Evolutionary conservation across 2,797 vertebrate genomes (phyloP).

Genomic region (Arctocebus calabarensis): DNA sequence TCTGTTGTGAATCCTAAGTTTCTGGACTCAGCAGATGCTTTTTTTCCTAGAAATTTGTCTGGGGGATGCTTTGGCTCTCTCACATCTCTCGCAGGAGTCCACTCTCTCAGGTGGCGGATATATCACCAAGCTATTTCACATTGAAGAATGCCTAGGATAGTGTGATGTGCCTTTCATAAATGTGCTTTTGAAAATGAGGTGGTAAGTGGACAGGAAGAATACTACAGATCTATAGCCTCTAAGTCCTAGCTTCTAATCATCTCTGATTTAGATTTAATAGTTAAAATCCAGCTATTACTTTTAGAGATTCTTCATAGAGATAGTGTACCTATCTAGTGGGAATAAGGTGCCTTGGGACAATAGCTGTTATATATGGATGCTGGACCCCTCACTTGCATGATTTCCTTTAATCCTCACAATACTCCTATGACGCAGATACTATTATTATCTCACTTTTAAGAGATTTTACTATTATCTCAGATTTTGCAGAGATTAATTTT

Average conservation of each 20-base stretch:
- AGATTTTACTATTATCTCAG: too few species aligned
- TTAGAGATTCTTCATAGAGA: not conserved
- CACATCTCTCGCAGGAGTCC: not conserved
- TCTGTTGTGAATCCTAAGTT: not conserved
- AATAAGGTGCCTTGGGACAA: not conserved
- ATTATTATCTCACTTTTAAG: not conserved
- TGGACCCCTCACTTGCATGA: not conserved
- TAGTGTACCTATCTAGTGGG: not conserved
- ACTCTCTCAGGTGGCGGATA: not conserved
- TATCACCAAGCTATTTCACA: not conserved
- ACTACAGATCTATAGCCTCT: not conserved
- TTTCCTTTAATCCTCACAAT: not conserved
- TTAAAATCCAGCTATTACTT: constrained; percentile 29
- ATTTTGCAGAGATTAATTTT: not conserved
- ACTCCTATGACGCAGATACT: not conserved
- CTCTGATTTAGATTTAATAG: not conserved
- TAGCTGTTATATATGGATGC: not conserved
- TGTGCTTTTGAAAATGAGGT: constrained; percentile 1
- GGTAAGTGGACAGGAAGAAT: not conserved
- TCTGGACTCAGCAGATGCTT: not conserved
- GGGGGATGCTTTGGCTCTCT: not conserved
- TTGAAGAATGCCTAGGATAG: not conserved
- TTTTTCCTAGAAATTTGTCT: not conserved
- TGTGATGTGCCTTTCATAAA: not conserved
- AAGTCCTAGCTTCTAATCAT: not conserved